Evolutionary conservation across 1,140 invertebrate species (phyloP).

Genomic region (Calephelis nemesis): DNA sequence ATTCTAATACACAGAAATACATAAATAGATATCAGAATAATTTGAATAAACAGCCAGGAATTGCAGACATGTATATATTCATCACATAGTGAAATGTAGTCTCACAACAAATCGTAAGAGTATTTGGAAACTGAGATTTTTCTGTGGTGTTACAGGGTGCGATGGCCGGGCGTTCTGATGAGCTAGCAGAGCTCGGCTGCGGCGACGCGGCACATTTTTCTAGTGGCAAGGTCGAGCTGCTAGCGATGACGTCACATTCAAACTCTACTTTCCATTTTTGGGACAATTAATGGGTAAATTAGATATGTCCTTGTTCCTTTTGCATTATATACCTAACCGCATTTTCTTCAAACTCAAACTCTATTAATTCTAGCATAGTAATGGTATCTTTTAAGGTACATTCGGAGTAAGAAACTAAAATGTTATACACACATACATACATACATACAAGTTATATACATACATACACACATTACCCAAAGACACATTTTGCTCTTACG

Average conservation of each 20-base stretch:
- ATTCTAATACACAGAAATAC: too few relatives aligned
- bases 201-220: conserved; percentile 76
- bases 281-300: conserved; percentile 27
- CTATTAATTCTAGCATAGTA: too few relatives aligned
- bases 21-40: too few relatives aligned
- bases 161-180: conserved; percentile 58
- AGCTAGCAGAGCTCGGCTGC: conserved; percentile 58
- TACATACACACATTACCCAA: too few relatives aligned
- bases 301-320: not conserved
- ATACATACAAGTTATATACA: too few relatives aligned
- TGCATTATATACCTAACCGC: too few relatives aligned
- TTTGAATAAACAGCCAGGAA: not conserved
- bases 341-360: too few relatives aligned
- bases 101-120: conserved; percentile 6
- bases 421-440: too few relatives aligned
- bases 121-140: conserved; percentile 10
- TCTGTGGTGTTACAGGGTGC: conserved; percentile 38
- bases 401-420: too few relatives aligned
- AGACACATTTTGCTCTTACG: too few relatives aligned
- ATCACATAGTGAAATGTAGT: not conserved
- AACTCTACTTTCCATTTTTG: conserved; percentile 66
- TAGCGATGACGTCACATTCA: conserved; percentile 63
- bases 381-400: too few relatives aligned
- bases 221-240: conserved; percentile 71
- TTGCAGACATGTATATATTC: not conserved